phyloP scores from a whole-genome alignment of 2,888 invertebrate species.

The Hipparchia semele region DNA sequence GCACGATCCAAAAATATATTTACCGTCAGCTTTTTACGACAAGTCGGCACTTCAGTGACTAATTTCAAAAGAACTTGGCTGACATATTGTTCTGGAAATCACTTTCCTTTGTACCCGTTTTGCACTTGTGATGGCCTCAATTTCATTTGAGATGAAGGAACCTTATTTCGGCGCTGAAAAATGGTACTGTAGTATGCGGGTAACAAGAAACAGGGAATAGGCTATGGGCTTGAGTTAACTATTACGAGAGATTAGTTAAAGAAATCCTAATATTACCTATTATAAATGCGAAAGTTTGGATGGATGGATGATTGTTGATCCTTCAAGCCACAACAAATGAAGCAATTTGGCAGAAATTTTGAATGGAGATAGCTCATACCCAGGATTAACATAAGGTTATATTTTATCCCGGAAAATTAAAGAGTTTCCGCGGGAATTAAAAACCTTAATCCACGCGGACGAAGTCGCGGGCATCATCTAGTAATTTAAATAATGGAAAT shows the following conservation, averaged over 20 bases:
- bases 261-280: neutral
- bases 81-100: conserved; percentile 7
- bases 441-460: too few species aligned
- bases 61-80: conserved; percentile 18
- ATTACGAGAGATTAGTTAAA: neutral
- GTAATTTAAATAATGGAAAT: neutral
- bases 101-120: neutral
- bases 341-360: too few species aligned
- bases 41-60: conserved; percentile 19
- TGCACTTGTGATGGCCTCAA: neutral
- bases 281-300: too few species aligned
- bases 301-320: too few species aligned
- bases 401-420: too few species aligned
- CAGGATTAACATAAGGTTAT: too few species aligned
- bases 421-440: too few species aligned
- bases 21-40: conserved; percentile 18
- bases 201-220: neutral
- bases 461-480: too few species aligned
- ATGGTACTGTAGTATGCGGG: neutral
- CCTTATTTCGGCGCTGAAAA: neutral
- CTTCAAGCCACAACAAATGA: too few species aligned
- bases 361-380: too few species aligned
- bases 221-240: neutral
- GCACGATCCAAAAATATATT: conserved; percentile 17
- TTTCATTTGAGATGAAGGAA: neutral